A percentile compares a stretch with the other conserved stretches of the same genome.
Evolutionary conservation across 2,113 vertebrate species (phyloP).

Genomic region (Genyomyrus donnyi): DNA sequence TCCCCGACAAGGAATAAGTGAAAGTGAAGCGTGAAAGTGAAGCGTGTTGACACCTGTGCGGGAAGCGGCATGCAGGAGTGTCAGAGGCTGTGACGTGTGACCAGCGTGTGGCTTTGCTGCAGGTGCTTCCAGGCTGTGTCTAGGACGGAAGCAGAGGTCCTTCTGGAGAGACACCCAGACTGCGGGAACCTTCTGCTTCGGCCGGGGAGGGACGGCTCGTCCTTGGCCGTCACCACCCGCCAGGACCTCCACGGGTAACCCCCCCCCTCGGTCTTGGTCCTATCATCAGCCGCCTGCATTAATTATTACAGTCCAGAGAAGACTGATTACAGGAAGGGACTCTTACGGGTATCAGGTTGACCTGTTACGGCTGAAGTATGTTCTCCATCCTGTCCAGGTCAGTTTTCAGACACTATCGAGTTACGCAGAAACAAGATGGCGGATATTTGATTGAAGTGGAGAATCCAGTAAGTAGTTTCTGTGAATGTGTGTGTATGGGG

Average conservation of each 20-base stretch:
- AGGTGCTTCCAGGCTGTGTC: conserved; percentile 77
- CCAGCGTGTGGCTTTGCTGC: conserved; percentile 5
- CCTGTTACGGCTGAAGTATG: not conserved
- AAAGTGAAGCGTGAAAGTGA: not conserved
- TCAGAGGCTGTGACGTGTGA: not conserved
- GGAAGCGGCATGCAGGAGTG: not conserved
- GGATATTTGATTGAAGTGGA: conserved; percentile 75
- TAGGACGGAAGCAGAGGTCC: conserved; percentile 68
- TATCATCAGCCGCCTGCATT: not conserved
- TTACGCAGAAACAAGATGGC: conserved; percentile 59
- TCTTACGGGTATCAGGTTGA: not conserved
- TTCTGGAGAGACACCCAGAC: conserved; percentile 68
- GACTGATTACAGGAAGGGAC: not conserved
- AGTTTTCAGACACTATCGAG: conserved; percentile 73
- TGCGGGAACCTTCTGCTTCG: conserved; percentile 74
- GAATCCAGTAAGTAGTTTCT: conserved; percentile 62
- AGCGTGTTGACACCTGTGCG: not conserved
- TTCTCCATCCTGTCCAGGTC: conserved; percentile 35
- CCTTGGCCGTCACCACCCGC: conserved; percentile 66
- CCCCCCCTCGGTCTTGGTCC: not conserved
- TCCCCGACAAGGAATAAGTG: not conserved
- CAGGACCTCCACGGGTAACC: conserved; percentile 68
- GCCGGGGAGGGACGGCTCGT: conserved; percentile 64
- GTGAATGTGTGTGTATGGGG: not conserved
- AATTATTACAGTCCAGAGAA: not conserved